Evolutionary conservation across 2,113 vertebrate genomes (phyloP), one percentile per base, ranked within the genome.

Genomic region (Callospermophilus lateralis): DNA sequence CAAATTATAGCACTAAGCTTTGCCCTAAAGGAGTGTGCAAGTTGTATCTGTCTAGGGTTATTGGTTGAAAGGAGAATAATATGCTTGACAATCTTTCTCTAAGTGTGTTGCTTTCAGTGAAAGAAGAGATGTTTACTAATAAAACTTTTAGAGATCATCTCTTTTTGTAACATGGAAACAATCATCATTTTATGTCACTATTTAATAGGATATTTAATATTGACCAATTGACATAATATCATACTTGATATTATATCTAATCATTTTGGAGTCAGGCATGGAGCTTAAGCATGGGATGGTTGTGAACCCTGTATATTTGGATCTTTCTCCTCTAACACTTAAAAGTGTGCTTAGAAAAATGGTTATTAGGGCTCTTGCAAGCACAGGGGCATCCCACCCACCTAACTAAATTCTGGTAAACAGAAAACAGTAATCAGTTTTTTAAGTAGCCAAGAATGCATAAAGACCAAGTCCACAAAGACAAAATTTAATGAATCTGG

Each of bases 51-150:
- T 61, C 61, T 65, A 3, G 9, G 15, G 20, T 80, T 32, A 67
- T 39, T 92, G 12, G 51, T 63, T 96, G 65, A 89, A 89, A 92
- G 2, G 17, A 53, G n/a, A 96, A 84, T 76, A 72, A 84, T 77
- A 76, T 89, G 34, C 32, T 84, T 90, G 48, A 22, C 28, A 65
- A 13, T 88, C 48, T 88, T 84, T 79, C n/a, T 85, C 4, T 73
- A 93, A 95, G 28, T 61, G 28, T 51, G 3, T 48, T 84, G 17
- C 37, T 94, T 95, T 55, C 67, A 94, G 26, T n/a, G 19, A 48
- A 88, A 94, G 89, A 76, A 93, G 84, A 81, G 30, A 73, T 79
- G 28, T 48, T 81, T 10, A 58, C 24, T 80, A 48, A 70, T 65
- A 79, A 51, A 92, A 73, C 5, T 55, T 51, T 83, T 37, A 78